A percentile compares a stretch with the other conserved stretches of the same genome.
Conservation (phyloP, 1,140 invertebrate species). For the Drosophila orosa region DNA sequence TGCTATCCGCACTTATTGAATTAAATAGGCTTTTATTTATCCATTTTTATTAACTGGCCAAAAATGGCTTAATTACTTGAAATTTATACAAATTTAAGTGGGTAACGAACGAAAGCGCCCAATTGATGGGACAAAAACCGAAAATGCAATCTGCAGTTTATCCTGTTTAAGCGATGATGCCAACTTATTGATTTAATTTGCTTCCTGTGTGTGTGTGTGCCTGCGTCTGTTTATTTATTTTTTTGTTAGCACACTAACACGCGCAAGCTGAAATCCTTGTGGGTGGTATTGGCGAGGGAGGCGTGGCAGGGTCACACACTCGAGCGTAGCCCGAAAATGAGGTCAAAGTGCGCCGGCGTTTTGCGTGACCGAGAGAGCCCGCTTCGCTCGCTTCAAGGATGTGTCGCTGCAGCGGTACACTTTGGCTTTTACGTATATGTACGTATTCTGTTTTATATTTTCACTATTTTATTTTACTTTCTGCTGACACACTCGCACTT, state of each 20-base stretch:
- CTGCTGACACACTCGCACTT: constrained; percentile 68
- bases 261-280: constrained; percentile 2
- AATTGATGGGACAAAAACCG: background rate
- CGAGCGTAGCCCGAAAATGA: constrained; percentile 65
- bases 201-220: constrained; percentile 48
- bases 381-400: constrained; percentile 14
- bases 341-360: constrained; percentile 71
- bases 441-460: constrained; percentile 74
- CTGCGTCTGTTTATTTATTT: background rate
- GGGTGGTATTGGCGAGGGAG: background rate
- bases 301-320: constrained; percentile 34
- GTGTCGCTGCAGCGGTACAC: constrained; percentile 33
- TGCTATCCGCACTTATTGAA: constrained; percentile 51
- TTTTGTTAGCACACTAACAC: constrained; percentile 1
- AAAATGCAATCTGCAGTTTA: constrained; percentile 38
- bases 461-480: constrained; percentile 80
- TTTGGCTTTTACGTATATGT: constrained; percentile 18
- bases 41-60: constrained; percentile 66
- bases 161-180: constrained; percentile 58
- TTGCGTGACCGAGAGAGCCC: constrained; percentile 45
- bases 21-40: constrained; percentile 45
- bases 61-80: constrained; percentile 75
- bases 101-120: constrained; percentile 14
- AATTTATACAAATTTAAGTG: constrained; percentile 59
- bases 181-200: constrained; percentile 74